A percentile compares a stretch with the other conserved stretches of the same genome.
Conservation (phyloP, 2,113 vertebrate species). For the Gobius niger region DNA sequence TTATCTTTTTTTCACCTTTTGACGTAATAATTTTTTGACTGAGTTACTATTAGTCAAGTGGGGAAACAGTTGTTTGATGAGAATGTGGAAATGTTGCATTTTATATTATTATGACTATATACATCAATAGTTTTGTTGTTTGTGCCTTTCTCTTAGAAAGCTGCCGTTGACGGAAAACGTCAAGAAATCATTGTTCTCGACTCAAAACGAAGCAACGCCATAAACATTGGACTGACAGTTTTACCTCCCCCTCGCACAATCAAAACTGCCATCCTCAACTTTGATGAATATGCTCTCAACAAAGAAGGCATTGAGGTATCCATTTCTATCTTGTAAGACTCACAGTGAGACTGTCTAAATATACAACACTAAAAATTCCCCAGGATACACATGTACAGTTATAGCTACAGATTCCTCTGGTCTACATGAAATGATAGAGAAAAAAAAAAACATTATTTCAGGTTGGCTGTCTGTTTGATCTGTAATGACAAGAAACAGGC, state of each 20-base stretch:
- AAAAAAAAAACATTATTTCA: slow-evolving; percentile 28
- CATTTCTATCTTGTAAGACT: neutral
- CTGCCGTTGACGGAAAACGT: slow-evolving; percentile 92
- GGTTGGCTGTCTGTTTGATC: slow-evolving; percentile 26
- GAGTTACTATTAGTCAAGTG: neutral
- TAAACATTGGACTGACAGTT: slow-evolving; percentile 97
- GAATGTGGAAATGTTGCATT: neutral
- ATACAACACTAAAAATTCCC: neutral
- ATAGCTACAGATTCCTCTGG: slow-evolving; percentile 22
- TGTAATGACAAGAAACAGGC: slow-evolving; percentile 45
- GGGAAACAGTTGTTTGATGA: neutral
- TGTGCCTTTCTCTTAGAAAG: slow-evolving; percentile 80
- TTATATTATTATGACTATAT: neutral
- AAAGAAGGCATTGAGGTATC: slow-evolving; percentile 98
- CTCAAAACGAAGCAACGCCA: slow-evolving; percentile 95
- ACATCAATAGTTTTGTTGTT: neutral
- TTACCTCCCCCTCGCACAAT: slow-evolving; percentile 95
- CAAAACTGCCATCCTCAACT: slow-evolving; percentile 98
- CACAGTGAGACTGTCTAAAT: neutral
- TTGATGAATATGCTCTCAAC: slow-evolving; percentile 97
- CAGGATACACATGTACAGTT: neutral
- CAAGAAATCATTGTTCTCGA: slow-evolving; percentile 96
- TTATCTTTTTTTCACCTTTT: neutral
- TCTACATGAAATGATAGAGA: slow-evolving; percentile 22
- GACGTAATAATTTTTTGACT: neutral